Evolutionary conservation across 2,113 vertebrate species (phyloP).

Genomic region (Platanista minor): DNA sequence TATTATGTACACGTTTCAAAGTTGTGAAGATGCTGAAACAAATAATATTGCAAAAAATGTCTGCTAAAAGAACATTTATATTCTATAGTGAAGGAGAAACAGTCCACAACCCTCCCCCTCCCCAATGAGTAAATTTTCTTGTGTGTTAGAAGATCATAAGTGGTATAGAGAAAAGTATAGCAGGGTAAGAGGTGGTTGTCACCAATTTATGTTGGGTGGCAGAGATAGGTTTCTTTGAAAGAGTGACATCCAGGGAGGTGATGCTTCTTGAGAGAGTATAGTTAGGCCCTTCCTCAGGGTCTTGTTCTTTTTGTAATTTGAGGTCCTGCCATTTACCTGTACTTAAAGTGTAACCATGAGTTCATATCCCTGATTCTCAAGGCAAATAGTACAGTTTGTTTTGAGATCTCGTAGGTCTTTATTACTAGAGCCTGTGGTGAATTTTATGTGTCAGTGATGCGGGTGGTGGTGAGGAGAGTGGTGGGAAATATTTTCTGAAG

Average conservation of each 20-base stretch:
- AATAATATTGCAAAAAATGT: neutral
- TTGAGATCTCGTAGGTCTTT: neutral
- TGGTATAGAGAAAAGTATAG: neutral
- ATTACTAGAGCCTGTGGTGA: neutral
- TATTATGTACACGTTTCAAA: neutral
- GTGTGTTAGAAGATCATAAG: neutral
- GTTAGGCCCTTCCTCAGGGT: neutral
- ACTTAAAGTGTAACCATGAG: neutral
- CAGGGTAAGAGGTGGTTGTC: neutral
- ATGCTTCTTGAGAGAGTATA: neutral
- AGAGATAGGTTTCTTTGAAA: neutral
- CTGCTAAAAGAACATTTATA: neutral
- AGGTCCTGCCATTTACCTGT: neutral
- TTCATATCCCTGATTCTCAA: neutral
- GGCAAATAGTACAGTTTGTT: neutral
- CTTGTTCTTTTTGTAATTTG: neutral
- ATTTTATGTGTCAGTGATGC: neutral
- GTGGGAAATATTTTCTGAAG: neutral
- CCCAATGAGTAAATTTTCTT: neutral
- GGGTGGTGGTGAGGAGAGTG: accelerated
- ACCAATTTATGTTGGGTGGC: neutral
- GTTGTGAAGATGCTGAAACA: neutral
- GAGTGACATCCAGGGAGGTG: neutral
- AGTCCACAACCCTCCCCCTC: neutral
- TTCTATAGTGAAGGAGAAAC: neutral